phyloP scores from a whole-genome alignment of 2,113 vertebrate species.

The Alosa alosa region DNA sequence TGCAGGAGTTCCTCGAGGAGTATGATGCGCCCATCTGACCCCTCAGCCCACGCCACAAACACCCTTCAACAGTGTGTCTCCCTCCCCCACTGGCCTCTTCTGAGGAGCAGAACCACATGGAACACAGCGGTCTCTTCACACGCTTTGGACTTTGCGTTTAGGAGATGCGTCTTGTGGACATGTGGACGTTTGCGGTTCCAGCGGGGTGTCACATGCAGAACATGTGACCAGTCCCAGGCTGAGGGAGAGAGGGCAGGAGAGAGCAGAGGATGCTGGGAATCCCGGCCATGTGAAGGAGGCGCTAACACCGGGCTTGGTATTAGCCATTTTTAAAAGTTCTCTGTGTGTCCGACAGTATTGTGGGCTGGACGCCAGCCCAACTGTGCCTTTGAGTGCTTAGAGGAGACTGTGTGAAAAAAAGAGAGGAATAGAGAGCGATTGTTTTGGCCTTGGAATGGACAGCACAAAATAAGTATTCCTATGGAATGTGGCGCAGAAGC shows the following conservation, averaged over 20 bases:
- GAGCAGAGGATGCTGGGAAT: not conserved
- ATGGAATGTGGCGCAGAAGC: slow-evolving; percentile 17
- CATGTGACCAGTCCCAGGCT: slow-evolving; percentile 5
- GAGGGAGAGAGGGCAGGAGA: not conserved
- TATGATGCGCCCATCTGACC: slow-evolving; percentile 92
- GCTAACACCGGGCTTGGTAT: slow-evolving; percentile 12
- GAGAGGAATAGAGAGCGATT: not conserved
- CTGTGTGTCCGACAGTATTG: slow-evolving; percentile 45
- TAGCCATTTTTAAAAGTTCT: slow-evolving; percentile 33
- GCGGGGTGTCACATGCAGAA: not conserved
- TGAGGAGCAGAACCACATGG: not conserved
- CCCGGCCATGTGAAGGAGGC: not conserved
- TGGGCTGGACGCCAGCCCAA: slow-evolving; percentile 34
- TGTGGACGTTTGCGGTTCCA: not conserved
- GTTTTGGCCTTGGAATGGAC: slow-evolving; percentile 35
- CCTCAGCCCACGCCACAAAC: not conserved
- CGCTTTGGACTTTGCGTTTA: not conserved
- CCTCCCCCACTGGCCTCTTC: not conserved
- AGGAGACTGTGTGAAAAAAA: not conserved
- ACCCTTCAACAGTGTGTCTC: not conserved
- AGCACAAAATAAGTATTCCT: slow-evolving; percentile 38
- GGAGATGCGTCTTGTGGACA: not conserved
- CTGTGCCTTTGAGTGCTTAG: slow-evolving; percentile 45
- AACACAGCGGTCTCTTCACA: not conserved
- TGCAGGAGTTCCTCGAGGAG: slow-evolving; percentile 91